Evolutionary conservation across 2,113 vertebrate species (phyloP), one percentile per base, ranked within the genome.

Genomic region (Pangasianodon hypophthalmus): DNA sequence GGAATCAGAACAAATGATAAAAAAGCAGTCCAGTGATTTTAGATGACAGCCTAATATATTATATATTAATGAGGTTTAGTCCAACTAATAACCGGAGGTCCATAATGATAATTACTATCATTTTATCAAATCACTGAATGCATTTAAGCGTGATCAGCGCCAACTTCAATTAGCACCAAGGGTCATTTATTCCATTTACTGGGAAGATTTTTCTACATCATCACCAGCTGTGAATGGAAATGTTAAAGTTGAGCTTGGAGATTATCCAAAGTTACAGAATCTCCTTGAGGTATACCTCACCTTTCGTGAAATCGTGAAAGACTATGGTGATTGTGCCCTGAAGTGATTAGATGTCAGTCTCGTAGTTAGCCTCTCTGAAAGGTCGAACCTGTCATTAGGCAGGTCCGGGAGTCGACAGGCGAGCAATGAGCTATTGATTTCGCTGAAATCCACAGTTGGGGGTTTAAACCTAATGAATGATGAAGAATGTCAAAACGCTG

Each of bases 341-440:
- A 82, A 90, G 91, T 91, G 90, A 87, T 91, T 89, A 89, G 69
- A 84, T 89, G 90, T 88, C 87, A 83, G 90, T 88, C 86, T 89
- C 85, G 64, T 85, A 87, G 92, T 91, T 92, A 88, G 89, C 84
- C 62, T 54, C 85, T 90, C 81, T 89, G 87, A 92, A 93, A 93
- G 93, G 93, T 91, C 91, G 60, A 87, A 67, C 79, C 84, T 92
- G 92, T 92, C 93, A 91, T 93, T 90, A 89, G 64, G 75, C 88
- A n/a, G 91, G 62, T 29, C 46, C 41, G 48, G 46, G 21, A 87
- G 91, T 71, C 84, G 90, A 91, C 91, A 92, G 90, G 79, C 46
- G 32, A 37, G 91, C 93, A 77, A 89, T 87, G 71, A 73, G 52
- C 84, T 89, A 93, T 92, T 86, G 93, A 92, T 92, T 90, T 92